phyloP scores from a whole-genome alignment of 2,797 vertebrate genomes.

The Synaphobranchus kaupii region DNA sequence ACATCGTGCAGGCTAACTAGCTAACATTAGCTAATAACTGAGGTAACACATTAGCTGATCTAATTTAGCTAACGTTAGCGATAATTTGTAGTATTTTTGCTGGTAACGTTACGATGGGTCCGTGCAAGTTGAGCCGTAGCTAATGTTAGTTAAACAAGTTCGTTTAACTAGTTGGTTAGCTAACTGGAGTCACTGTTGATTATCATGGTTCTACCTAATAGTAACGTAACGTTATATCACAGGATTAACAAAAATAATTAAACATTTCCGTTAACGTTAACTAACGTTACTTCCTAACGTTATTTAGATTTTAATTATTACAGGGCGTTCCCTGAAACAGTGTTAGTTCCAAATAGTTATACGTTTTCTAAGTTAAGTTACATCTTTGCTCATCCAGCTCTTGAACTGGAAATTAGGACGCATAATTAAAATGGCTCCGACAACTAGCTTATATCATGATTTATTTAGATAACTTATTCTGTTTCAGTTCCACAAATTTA shows the following conservation, averaged over 20 bases:
- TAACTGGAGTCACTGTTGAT: too few relatives aligned
- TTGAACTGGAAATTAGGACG: too few relatives aligned
- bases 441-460: background rate
- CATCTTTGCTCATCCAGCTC: too few relatives aligned
- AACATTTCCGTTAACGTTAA: too few relatives aligned
- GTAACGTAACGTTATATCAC: too few relatives aligned
- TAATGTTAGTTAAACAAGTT: too few relatives aligned
- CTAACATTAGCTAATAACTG: background rate
- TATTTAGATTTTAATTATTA: background rate
- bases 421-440: too few relatives aligned
- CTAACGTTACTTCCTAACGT: background rate
- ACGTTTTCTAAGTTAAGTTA: background rate
- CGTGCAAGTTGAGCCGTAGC: too few relatives aligned
- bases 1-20: background rate
- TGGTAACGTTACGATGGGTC: too few relatives aligned
- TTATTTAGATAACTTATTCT: background rate
- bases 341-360: background rate
- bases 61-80: background rate
- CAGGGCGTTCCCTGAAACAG: background rate
- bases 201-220: too few relatives aligned
- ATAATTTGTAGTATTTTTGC: background rate
- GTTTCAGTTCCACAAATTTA: background rate
- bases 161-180: too few relatives aligned
- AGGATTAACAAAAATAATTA: too few relatives aligned
- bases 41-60: background rate